A percentile compares a stretch with the other conserved stretches of the same genome.
Conservation (phyloP, 2,113 vertebrate genomes). For the Anarrhichthys ocellatus region DNA sequence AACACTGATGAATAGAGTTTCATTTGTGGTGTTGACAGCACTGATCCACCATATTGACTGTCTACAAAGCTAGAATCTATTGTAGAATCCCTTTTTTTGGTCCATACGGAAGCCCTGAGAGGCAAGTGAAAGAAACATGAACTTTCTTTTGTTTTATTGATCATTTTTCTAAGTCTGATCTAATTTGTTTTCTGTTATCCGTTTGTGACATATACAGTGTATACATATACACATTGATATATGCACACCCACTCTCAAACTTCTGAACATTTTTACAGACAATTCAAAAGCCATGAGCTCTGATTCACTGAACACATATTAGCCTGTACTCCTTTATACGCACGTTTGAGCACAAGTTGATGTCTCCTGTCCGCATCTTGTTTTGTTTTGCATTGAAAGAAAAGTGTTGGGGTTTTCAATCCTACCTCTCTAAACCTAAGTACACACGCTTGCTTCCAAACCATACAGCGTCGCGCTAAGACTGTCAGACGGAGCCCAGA, state of each 20-base stretch:
- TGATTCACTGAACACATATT: constrained; percentile 21
- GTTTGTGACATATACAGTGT: no score
- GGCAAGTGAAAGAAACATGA: not conserved
- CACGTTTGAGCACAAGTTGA: constrained; percentile 21
- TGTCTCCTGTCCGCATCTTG: constrained; percentile 35
- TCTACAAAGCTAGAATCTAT: not conserved
- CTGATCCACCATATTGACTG: not conserved
- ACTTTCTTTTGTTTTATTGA: no score
- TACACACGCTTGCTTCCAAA: constrained; percentile 79
- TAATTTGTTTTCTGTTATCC: not conserved
- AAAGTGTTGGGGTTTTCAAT: constrained; percentile 58
- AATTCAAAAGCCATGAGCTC: constrained; percentile 43
- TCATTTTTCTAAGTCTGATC: not conserved
- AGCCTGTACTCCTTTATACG: constrained; percentile 24
- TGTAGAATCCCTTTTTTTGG: no score
- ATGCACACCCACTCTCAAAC: not conserved
- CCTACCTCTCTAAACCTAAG: constrained; percentile 72
- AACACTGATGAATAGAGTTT: not conserved
- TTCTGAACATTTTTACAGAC: constrained; percentile 26
- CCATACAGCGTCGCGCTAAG: constrained; percentile 68
- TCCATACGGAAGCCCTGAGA: not conserved
- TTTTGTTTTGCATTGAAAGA: constrained; percentile 35
- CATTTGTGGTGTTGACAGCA: not conserved
- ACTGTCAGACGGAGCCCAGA: constrained; percentile 55
- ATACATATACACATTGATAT: not conserved